These are phyloP conservation scores for Ophion costatus DNA, from an alignment of 2,888 invertebrate genomes.

Conservation along the genomic window DNA sequence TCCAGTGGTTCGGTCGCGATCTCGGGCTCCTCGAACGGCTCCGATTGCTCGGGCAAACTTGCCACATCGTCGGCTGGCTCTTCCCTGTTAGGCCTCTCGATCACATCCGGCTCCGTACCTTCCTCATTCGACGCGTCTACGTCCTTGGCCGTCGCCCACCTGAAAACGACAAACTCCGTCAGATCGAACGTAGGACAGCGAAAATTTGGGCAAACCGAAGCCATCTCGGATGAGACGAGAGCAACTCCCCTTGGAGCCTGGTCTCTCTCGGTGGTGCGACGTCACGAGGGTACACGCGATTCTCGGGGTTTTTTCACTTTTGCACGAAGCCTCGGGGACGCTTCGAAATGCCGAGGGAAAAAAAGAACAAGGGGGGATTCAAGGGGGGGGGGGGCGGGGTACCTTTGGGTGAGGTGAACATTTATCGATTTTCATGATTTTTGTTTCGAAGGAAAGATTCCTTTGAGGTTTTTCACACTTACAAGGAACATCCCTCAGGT, in stretches of 20 bases:
- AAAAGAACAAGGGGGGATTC: no score
- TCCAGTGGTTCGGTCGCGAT: slow-evolving; percentile 56
- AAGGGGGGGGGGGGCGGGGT: no score
- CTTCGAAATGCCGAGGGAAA: neutral
- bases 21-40: slow-evolving; percentile 37
- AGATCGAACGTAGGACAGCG: slow-evolving; percentile 36
- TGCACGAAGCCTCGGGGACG: neutral
- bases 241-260: slow-evolving; percentile 1
- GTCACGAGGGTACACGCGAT: neutral
- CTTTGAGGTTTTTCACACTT: no score
- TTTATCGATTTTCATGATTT: no score
- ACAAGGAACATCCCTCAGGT: no score
- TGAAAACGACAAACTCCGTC: slow-evolving; percentile 71
- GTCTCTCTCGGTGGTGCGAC: neutral
- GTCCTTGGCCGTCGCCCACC: slow-evolving; percentile 58
- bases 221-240: slow-evolving; percentile 51
- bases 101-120: slow-evolving; percentile 15
- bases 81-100: slow-evolving; percentile 45
- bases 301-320: slow-evolving; percentile 29
- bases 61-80: slow-evolving; percentile 20
- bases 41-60: slow-evolving; percentile 21
- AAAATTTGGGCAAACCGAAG: neutral
- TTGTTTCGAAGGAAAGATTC: no score
- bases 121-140: slow-evolving; percentile 36
- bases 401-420: no score